Evolutionary conservation across 2,113 vertebrate genomes (phyloP).

Genomic region (Corythornis vintsioides): DNA sequence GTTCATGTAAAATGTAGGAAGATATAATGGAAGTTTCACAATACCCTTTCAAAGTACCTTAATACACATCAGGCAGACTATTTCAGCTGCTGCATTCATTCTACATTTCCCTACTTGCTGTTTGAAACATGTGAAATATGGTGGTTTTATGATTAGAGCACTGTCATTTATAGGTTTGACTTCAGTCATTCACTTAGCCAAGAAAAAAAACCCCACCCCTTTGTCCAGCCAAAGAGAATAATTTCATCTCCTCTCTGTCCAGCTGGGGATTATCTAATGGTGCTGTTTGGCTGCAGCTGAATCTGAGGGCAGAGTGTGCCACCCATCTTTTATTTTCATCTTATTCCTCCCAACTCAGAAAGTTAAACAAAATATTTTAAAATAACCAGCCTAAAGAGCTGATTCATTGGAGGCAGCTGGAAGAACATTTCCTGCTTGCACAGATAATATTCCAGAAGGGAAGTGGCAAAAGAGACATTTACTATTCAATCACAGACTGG

Average conservation of each 20-base stretch:
- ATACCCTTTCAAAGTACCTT: conserved; percentile 46
- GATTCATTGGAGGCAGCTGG: background rate
- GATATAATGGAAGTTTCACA: conserved; percentile 54
- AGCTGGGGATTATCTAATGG: background rate
- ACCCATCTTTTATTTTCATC: conserved; percentile 20
- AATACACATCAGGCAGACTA: conserved; percentile 9
- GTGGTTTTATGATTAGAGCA: conserved; percentile 29
- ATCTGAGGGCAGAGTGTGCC: fast-evolving
- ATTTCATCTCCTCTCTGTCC: conserved; percentile 13
- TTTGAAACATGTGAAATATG: conserved; percentile 30
- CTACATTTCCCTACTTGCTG: conserved; percentile 17
- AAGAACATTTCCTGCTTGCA: background rate
- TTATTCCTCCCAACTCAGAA: background rate
- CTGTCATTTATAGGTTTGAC: conserved; percentile 19
- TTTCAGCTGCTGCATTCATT: conserved; percentile 36
- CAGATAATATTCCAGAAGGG: background rate
- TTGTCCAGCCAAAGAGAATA: conserved; percentile 24
- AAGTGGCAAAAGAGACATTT: background rate
- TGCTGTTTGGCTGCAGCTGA: background rate
- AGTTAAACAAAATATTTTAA: conserved; percentile 22
- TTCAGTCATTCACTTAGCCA: conserved; percentile 10
- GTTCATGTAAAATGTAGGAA: conserved; percentile 63
- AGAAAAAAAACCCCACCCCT: background rate
- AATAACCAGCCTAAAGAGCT: conserved; percentile 2
- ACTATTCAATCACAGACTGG: background rate